Percentiles rank a stretch among this genome's conserved stretches.
phyloP scores from a whole-genome alignment of 2,113 vertebrate genomes.

The Silurus meridionalis region DNA sequence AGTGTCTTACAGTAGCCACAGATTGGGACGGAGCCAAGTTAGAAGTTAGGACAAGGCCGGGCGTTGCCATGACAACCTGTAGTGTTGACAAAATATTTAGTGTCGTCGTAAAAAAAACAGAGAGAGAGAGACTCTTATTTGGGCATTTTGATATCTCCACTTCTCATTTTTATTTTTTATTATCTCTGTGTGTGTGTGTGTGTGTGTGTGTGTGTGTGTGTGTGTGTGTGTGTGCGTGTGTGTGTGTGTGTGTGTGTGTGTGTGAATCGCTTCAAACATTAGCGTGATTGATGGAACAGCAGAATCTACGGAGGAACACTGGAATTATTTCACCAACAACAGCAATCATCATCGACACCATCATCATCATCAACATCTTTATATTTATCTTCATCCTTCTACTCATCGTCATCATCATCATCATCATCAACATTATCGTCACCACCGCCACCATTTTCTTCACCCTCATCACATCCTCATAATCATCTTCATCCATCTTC shows the following conservation, averaged over 20 bases:
- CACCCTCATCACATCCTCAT: no score
- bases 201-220: constrained; percentile 6
- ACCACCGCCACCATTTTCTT: no score
- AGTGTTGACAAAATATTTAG: constrained; percentile 15
- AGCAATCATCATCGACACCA: not conserved
- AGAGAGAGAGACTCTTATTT: not conserved
- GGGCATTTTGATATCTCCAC: not conserved
- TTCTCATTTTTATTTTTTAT: not conserved
- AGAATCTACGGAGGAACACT: not conserved
- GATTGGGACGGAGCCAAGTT: not conserved
- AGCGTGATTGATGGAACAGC: not conserved
- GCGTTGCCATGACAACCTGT: constrained; percentile 1
- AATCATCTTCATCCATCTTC: no score
- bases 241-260: constrained; percentile 19
- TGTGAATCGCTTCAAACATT: not conserved
- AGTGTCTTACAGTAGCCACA: not conserved
- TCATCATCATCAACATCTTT: not conserved
- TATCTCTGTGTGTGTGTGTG: not conserved
- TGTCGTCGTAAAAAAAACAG: not conserved
- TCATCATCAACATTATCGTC: no score
- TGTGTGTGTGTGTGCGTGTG: constrained; percentile 18
- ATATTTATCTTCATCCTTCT: not conserved
- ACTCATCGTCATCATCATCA: no score
- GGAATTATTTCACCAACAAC: not conserved
- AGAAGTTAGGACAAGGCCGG: constrained; percentile 5